Conservation (phyloP, 2,113 vertebrate genomes). For the Dipodomys ordii region DNA sequence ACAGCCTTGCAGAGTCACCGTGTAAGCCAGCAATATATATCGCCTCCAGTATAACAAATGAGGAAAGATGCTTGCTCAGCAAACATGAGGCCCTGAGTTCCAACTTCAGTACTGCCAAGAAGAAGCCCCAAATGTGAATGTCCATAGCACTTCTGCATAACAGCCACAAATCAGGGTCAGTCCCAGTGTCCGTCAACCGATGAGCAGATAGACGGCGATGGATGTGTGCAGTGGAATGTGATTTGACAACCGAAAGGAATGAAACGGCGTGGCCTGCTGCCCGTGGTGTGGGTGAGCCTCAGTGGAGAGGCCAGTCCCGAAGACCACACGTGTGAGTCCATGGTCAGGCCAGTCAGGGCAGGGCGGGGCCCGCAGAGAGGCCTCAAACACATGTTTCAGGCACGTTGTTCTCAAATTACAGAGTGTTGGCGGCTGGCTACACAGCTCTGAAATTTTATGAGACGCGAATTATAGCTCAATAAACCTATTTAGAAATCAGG, state of each 20-base stretch:
- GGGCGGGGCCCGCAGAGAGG: too few relatives aligned
- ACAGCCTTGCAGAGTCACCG: rapidly evolving
- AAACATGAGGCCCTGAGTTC: too few relatives aligned
- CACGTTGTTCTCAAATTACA: not conserved
- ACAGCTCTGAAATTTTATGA: not conserved
- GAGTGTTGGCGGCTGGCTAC: not conserved
- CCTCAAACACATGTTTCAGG: too few relatives aligned
- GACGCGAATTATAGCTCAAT: not conserved
- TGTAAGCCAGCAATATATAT: rapidly evolving
- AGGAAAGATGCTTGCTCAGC: too few relatives aligned
- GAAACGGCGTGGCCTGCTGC: rapidly evolving
- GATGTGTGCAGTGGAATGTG: not conserved
- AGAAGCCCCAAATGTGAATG: too few relatives aligned
- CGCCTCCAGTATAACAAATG: too few relatives aligned
- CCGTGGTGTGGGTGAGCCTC: not conserved
- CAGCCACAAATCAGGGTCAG: not conserved
- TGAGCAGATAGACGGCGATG: rapidly evolving
- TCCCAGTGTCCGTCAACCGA: rapidly evolving
- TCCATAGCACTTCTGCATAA: too few relatives aligned
- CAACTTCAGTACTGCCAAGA: too few relatives aligned
- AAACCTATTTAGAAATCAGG: not conserved
- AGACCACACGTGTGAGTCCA: not conserved
- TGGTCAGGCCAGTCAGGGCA: too few relatives aligned
- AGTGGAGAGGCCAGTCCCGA: not conserved
- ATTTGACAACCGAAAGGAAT: not conserved